Percentiles rank a stretch among this genome's conserved stretches.
Conservation (phyloP, 2,888 invertebrate species). For the Clunio marinus region DNA sequence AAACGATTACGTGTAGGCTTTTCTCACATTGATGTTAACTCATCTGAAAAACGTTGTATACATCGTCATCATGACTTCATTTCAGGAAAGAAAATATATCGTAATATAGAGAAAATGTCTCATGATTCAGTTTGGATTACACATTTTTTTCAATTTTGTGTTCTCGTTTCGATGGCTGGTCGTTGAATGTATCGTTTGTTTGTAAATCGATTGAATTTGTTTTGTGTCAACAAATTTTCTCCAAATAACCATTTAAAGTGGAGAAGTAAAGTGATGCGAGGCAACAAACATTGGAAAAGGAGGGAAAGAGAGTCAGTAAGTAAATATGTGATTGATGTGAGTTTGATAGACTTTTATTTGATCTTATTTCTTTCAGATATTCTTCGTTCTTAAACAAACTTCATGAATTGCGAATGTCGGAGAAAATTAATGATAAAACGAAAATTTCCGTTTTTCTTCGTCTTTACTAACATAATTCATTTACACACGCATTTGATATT, state of each 20-base stretch:
- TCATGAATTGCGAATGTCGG: too few relatives aligned
- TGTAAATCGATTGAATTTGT: background rate
- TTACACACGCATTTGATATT: conserved; percentile 35
- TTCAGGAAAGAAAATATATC: background rate
- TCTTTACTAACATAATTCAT: conserved; percentile 32
- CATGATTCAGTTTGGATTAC: background rate
- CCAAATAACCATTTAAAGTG: background rate
- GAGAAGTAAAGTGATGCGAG: background rate
- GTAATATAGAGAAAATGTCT: too few relatives aligned
- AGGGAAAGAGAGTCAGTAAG: background rate
- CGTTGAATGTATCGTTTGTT: background rate
- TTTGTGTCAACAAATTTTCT: conserved; percentile 31
- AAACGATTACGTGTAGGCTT: too few relatives aligned
- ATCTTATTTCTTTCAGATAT: conserved; percentile 10
- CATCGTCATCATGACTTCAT: background rate
- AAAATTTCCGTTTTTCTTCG: too few relatives aligned
- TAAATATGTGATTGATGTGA: conserved; percentile 35
- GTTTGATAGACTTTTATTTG: conserved; percentile 38
- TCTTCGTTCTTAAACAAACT: too few relatives aligned
- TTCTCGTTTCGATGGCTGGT: background rate
- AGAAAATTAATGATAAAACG: background rate
- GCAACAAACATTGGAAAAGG: background rate
- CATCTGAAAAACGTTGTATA: background rate
- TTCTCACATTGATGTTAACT: too few relatives aligned
- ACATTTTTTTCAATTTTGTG: background rate